Evolutionary conservation across 2,113 vertebrate species (phyloP), one percentile per base, ranked within the genome.

Genomic region (Oxyura jamaicensis): DNA sequence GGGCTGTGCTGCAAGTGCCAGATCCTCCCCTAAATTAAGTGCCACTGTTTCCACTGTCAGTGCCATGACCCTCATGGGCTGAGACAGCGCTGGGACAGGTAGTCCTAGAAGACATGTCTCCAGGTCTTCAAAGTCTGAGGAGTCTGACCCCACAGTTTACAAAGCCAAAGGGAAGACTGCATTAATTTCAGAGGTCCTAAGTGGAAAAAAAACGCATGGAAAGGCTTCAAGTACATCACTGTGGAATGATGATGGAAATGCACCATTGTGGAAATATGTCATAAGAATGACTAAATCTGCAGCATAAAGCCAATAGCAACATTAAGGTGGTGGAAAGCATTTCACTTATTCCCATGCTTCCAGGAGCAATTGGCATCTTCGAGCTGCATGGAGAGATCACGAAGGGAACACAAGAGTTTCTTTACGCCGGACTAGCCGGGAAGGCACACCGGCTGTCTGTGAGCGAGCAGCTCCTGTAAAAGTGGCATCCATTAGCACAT

Each of bases 241-340:
- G 23, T 60, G 78, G 55, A 95, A 94, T 50, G 93, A 88, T 50
- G 90, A 90, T 96, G 93, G 96, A 96, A 96, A 96, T 4, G 90
- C 80, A 93, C 86, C 58, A 86, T 46, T 88, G 91, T 94, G 93
- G 95, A 96, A 97, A 96, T 94, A 88, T 93, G 88, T 93, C 92
- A 92, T 95, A 95, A 94, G 92, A 76, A 76, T 95, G 93, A 97
- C 88, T 96, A 95, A 96, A 96, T 75, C 83, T 93, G 86, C 74
- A 94, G 88, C 77, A 56, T 8, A 44, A 89, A 44, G 91, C 96
- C 96, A 95, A 95, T 81, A 96, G 83, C 92, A 96, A 95, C 86
- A 97, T 39, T 84, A 94, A 96, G 96, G 93, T 96, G 92, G 74
- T 8, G 28, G 94, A 97, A 96, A 94, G 92, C 92, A 84, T 92